These are phyloP conservation scores for Brenthis hecate DNA, from an alignment of 2,888 invertebrate species.

Conservation along the genomic window DNA sequence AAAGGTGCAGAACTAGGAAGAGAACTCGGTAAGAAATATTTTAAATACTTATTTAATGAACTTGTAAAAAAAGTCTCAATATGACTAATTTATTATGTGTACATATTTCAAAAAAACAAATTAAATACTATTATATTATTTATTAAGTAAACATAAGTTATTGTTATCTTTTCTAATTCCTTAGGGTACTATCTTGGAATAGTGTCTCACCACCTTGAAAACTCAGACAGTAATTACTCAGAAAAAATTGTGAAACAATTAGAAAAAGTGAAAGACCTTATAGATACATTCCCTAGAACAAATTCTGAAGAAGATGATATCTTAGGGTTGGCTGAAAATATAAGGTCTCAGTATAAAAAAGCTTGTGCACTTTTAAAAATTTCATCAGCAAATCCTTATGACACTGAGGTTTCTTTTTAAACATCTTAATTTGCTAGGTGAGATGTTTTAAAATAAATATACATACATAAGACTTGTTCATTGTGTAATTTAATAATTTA, in stretches of 20 bases:
- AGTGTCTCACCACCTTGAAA: slow-evolving; percentile 74
- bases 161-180: slow-evolving; percentile 22
- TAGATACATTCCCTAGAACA: slow-evolving; percentile 84
- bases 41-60: too few relatives aligned
- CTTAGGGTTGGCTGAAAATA: slow-evolving; percentile 81
- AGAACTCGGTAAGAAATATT: slow-evolving; percentile 79
- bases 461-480: too few relatives aligned
- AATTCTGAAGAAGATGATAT: slow-evolving; percentile 87
- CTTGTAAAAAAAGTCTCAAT: too few relatives aligned
- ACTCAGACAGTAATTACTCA: slow-evolving; percentile 57
- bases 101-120: too few relatives aligned
- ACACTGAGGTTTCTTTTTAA: slow-evolving; percentile 84
- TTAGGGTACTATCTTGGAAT: slow-evolving; percentile 86
- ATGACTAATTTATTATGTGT: too few relatives aligned
- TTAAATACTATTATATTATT: too few relatives aligned
- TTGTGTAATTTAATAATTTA: too few relatives aligned
- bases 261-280: slow-evolving; percentile 79
- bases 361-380: slow-evolving; percentile 86
- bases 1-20: slow-evolving; percentile 89
- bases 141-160: too few relatives aligned
- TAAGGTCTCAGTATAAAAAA: slow-evolving; percentile 87
- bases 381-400: slow-evolving; percentile 79
- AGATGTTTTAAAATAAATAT: background rate
- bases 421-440: slow-evolving; percentile 36
- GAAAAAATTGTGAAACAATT: slow-evolving; percentile 82